Base-by-base conservation (phyloP, 2,797 vertebrate species). In the Cryptoblepharus egeriae region DNA sequence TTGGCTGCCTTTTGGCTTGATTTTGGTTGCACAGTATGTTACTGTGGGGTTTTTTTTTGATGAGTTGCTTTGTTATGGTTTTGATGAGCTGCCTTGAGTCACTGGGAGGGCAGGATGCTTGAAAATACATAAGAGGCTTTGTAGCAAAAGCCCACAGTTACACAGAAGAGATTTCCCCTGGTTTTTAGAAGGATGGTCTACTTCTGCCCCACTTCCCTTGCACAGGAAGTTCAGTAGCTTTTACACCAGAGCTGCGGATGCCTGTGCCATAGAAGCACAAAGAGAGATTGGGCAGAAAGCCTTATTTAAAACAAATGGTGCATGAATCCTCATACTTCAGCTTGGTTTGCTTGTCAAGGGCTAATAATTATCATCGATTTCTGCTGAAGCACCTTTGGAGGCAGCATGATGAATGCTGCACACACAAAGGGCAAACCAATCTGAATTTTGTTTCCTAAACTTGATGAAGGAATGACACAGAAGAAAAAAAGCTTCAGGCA, bases 341-440 rank as follows among this genome's bases (percentile, higher is more conserved):
- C 49, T 64, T 30, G 18, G n/a, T 5, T 69, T 39, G 49, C 12
- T 58, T 79, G 52, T 30, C 28, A 58, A 73, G 32, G 12, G 32
- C 69, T 15, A 61, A 77, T 81, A 63, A 37, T 67, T 82, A 32
- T 82, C 83, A 64, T 57, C 35, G 30, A 37, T 69, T 77, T 85
- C 74, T 82, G 72, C 2, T 83, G 81, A 86, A 87, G 87, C 85
- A 88, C 83, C 79, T 89, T 88, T 85, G 79, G 71, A 87, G 89
- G 75, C 88, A 87, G 72, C 80, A 57, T 68, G 77, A 64, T 30
- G 32, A 39, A 90, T 58, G 79, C 32, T 71, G 77, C 70, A 65
- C 20, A 63, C 85, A 80, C 67, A 70, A 86, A 79, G 39, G 91
- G 82, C 72, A 83, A 76, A 18, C 16, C 68, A 12, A 16, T 45